phyloP scores from a whole-genome alignment of 2,888 invertebrate species.

The Lepidocyrtinus sp. region DNA sequence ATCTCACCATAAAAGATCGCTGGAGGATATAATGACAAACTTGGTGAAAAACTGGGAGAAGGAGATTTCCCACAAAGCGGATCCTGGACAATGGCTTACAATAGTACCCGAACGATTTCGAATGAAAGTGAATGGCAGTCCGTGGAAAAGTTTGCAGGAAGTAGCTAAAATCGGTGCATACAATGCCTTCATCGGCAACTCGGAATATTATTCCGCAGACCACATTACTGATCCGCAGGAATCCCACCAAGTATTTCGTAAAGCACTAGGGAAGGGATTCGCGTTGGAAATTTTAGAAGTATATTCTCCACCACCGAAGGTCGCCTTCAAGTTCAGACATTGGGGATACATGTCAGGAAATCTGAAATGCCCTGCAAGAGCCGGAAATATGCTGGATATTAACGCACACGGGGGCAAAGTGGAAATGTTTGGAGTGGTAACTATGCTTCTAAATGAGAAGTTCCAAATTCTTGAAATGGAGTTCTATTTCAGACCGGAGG shows the following conservation, averaged over 20 bases:
- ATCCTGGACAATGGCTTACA: slow-evolving; percentile 61
- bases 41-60: slow-evolving; percentile 72
- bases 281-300: slow-evolving; percentile 64
- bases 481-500: slow-evolving; percentile 56
- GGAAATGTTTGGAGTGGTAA: slow-evolving; percentile 53
- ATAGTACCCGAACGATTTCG: slow-evolving; percentile 37
- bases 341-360: slow-evolving; percentile 70
- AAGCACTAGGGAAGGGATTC: slow-evolving; percentile 57
- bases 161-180: slow-evolving; percentile 69
- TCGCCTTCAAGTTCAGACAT: slow-evolving; percentile 71
- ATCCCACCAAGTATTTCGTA: slow-evolving; percentile 69
- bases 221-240: slow-evolving; percentile 64
- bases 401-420: slow-evolving; percentile 34
- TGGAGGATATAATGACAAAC: slow-evolving; percentile 71
- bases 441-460: slow-evolving; percentile 38
- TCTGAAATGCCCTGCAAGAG: slow-evolving; percentile 62
- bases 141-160: slow-evolving; percentile 17
- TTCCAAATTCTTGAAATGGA: slow-evolving; percentile 45
- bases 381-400: slow-evolving; percentile 33
- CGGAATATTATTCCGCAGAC: slow-evolving; percentile 68
- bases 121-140: slow-evolving; percentile 52
- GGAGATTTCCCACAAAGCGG: slow-evolving; percentile 71
- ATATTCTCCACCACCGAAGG: slow-evolving; percentile 70
- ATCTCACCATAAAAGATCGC: slow-evolving; percentile 69
- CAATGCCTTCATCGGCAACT: slow-evolving; percentile 70